A percentile compares a stretch with the other conserved stretches of the same genome.
Conservation (phyloP, 2,888 invertebrate species). For the Priocnemis perturbator region DNA sequence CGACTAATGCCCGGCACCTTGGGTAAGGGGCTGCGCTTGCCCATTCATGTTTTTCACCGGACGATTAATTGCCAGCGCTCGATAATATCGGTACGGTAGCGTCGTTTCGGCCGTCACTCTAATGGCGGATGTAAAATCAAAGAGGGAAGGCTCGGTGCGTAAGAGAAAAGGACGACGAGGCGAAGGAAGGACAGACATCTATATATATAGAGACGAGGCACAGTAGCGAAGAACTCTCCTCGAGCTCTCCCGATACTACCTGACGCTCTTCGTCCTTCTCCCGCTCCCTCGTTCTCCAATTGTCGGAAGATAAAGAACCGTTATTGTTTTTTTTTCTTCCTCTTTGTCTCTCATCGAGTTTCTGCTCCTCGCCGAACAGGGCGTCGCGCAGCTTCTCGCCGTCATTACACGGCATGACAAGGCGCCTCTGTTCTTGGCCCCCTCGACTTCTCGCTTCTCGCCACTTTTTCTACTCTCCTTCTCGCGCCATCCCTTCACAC, state of each 20-base stretch:
- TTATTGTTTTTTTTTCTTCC: conserved; percentile 49
- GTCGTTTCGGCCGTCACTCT: conserved; percentile 50
- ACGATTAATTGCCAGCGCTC: conserved; percentile 57
- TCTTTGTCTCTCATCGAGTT: conserved; percentile 42
- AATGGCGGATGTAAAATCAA: conserved; percentile 56
- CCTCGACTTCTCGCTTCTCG: conserved; percentile 58
- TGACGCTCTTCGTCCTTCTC: conserved; percentile 26
- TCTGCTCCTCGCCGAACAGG: conserved; percentile 52
- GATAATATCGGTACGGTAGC: conserved; percentile 62
- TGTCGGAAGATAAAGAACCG: conserved; percentile 56
- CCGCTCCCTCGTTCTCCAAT: neutral
- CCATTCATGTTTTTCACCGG: conserved; percentile 47
- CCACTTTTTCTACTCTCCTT: conserved; percentile 62
- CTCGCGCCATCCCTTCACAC: conserved; percentile 66
- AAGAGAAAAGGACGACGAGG: neutral
- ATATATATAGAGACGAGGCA: conserved; percentile 32
- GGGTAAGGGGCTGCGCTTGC: conserved; percentile 13
- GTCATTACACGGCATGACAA: conserved; percentile 73
- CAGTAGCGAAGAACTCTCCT: conserved; percentile 58
- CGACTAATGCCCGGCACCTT: conserved; percentile 29
- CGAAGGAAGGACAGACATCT: neutral
- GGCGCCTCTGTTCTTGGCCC: conserved; percentile 64
- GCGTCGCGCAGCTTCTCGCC: conserved; percentile 65
- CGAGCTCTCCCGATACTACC: conserved; percentile 47
- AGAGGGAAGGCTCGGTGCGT: conserved; percentile 16